A percentile compares a stretch with the other conserved stretches of the same genome.
Evolutionary conservation across 2,113 vertebrate genomes (phyloP).

Genomic region (Orthonyx spaldingii): DNA sequence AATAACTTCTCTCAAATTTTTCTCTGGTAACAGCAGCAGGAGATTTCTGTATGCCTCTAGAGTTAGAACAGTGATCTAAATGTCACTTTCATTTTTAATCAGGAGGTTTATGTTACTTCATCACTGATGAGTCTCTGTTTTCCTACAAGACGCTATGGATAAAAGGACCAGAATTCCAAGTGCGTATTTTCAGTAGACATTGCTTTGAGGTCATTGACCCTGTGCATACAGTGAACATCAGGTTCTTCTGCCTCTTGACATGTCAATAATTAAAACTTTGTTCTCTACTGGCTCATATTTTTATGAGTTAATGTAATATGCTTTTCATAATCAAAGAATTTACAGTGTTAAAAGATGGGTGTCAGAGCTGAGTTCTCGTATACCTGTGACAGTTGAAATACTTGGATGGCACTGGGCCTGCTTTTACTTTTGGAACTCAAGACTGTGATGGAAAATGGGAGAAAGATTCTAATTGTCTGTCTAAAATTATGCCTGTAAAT

Average conservation of each 20-base stretch:
- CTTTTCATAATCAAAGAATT: background rate
- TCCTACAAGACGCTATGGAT: fast-evolving
- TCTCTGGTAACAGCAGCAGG: background rate
- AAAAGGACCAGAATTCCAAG: background rate
- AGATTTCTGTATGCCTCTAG: background rate
- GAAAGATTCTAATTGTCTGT: background rate
- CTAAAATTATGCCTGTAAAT: background rate
- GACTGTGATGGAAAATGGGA: background rate
- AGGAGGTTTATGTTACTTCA: background rate
- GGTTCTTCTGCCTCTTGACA: background rate
- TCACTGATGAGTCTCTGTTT: background rate
- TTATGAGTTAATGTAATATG: background rate
- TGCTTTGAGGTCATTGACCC: background rate
- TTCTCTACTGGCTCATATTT: background rate
- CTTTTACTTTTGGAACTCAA: background rate
- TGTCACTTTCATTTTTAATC: background rate
- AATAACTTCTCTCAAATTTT: background rate
- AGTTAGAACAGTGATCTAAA: background rate
- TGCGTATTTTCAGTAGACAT: background rate
- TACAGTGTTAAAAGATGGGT: background rate
- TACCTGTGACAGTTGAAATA: background rate
- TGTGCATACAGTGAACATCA: background rate
- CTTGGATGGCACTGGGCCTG: background rate
- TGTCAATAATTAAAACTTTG: background rate
- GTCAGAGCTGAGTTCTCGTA: background rate